Conservation (phyloP, 2,113 vertebrate genomes). For the Rhynchopsitta pachyrhyncha region DNA sequence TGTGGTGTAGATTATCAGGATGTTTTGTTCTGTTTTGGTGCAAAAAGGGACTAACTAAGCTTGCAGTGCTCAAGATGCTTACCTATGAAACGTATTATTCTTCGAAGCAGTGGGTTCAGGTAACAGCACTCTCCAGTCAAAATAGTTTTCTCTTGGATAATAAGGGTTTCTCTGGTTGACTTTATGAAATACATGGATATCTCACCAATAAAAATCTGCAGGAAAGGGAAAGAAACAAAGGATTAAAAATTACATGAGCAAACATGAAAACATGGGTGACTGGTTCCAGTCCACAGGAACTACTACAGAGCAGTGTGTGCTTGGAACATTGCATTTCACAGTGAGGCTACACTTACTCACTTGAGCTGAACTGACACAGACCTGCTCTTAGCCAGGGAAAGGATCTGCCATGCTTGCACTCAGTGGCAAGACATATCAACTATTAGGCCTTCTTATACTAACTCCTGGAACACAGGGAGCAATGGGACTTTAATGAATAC, state of each 20-base stretch:
- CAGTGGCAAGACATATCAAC: neutral
- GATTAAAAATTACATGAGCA: neutral
- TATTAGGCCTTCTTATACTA: neutral
- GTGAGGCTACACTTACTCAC: neutral
- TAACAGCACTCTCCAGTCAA: slow-evolving; percentile 98
- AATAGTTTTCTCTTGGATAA: slow-evolving; percentile 96
- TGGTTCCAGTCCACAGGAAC: neutral
- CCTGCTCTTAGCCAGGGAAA: neutral
- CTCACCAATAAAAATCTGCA: slow-evolving; percentile 95
- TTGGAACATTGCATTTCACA: neutral
- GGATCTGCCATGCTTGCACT: neutral
- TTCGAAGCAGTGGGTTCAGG: slow-evolving; percentile 93
- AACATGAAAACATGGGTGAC: neutral
- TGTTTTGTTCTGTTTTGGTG: neutral
- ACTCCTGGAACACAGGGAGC: neutral
- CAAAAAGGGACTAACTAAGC: neutral
- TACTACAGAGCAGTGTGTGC: neutral
- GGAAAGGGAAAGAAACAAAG: neutral
- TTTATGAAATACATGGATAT: slow-evolving; percentile 98
- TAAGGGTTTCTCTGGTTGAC: slow-evolving; percentile 89
- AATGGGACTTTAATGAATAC: neutral
- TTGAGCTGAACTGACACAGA: neutral
- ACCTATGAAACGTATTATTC: slow-evolving; percentile 96
- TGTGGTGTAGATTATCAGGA: neutral
- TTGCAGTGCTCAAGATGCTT: slow-evolving; percentile 34